These are phyloP conservation scores for Blastomussa wellsi DNA, from an alignment of 92 coral and sea anemone genomes.

Conservation along the genomic window DNA sequence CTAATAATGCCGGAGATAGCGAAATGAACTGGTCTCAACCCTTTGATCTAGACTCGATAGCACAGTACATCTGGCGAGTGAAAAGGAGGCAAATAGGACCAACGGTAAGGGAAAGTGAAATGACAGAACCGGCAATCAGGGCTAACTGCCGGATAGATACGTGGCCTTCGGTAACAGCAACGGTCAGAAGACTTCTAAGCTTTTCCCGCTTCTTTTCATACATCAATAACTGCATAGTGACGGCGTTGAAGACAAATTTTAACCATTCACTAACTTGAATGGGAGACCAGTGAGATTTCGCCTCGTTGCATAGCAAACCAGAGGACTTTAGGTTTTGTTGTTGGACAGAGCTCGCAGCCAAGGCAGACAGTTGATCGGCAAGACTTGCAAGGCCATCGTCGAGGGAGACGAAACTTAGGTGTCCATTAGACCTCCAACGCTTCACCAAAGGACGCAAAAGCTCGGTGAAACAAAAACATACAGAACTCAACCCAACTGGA, in stretches of 20 bases:
- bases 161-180: constrained; percentile 5
- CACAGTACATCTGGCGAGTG: no score
- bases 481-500: constrained; percentile 33
- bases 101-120: no score
- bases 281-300: constrained; percentile 62
- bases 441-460: constrained; percentile 20
- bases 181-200: constrained; percentile 30
- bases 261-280: constrained; percentile 66
- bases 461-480: constrained; percentile 34
- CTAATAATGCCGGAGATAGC: constrained; percentile 49
- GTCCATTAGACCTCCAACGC: constrained; percentile 30
- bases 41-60: no score
- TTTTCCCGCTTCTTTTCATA: constrained; percentile 49
- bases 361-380: neutral
- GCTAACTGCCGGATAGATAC: constrained; percentile 38
- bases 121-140: no score
- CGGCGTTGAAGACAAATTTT: constrained; percentile 59
- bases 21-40: no score
- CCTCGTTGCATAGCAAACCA: no score
- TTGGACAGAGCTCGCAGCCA: no score
- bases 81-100: no score
- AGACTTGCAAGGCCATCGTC: constrained; percentile 38
- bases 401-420: constrained; percentile 27
- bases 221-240: constrained; percentile 47
- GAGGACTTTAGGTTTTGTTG: constrained; percentile 1